Evolutionary conservation across 2,113 vertebrate genomes (phyloP).

Genomic region (Notarius quadriscutis): DNA sequence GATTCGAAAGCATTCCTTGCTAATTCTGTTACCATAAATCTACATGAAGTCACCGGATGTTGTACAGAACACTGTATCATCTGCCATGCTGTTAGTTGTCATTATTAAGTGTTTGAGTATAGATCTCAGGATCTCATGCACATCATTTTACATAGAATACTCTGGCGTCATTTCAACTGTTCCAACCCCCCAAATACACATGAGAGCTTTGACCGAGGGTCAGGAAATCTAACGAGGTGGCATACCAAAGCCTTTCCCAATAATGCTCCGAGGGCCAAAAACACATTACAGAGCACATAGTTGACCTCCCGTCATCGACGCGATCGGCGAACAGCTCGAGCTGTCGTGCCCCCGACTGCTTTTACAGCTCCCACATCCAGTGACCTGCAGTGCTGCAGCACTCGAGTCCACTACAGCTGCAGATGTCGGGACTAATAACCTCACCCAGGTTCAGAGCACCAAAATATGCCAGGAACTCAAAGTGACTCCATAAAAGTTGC

Average conservation of each 20-base stretch:
- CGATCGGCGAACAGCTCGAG: background rate
- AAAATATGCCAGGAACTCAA: conserved; percentile 73
- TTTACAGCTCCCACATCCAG: conserved; percentile 26
- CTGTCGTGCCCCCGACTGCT: conserved; percentile 3
- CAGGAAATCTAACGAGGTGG: background rate
- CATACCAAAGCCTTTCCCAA: conserved; percentile 22
- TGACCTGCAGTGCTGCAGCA: conserved; percentile 15
- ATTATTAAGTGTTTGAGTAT: background rate
- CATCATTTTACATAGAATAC: background rate
- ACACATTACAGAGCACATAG: conserved; percentile 4
- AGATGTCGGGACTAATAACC: conserved; percentile 66
- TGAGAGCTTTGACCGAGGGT: background rate
- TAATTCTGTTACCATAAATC: background rate
- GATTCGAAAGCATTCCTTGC: background rate
- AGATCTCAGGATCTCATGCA: conserved; percentile 9
- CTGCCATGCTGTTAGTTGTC: conserved; percentile 17
- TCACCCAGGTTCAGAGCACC: conserved; percentile 50
- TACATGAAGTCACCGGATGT: background rate
- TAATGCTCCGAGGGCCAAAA: background rate
- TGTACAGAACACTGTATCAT: background rate
- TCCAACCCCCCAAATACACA: background rate
- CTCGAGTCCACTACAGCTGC: conserved; percentile 41
- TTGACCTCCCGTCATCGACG: conserved; percentile 16
- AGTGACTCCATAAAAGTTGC: conserved; percentile 65
- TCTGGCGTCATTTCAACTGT: background rate